Evolutionary conservation across 2,888 invertebrate genomes (phyloP), one percentile per base, ranked within the genome.

Genomic region (Macrophya alboannulata): DNA sequence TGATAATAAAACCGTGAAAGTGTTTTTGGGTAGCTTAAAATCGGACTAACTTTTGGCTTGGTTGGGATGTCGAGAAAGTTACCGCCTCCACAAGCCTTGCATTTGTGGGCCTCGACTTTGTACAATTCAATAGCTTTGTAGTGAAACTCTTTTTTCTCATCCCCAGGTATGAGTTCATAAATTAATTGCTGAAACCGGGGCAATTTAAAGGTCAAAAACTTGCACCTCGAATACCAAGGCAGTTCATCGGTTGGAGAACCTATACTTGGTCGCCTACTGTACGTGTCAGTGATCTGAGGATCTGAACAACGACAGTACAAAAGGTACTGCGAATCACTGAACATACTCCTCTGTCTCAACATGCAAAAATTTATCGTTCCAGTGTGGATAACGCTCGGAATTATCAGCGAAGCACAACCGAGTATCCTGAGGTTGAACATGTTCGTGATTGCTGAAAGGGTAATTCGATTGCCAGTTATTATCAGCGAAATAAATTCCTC

Each of bases 111-210:
- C 87, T 94, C 94, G 86, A 92, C 94, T 90, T 95, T 94, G 83
- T 95, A 93, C 86, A 95, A 94, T 72, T 94, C 93, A 0, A 95
- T 94, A 48, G 95, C 94, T 84, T 94, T 94, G 0, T 94, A 91
- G 88, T 96, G 96, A 88, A 95, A 94, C 89, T 95, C 95, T 87
- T 94, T 95, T 88, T 94, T 95, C 88, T 95, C 95, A 88, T 94
- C 95, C 10, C 94, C 91, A 0, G 95, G 94, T 37, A 96, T 90
- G 48, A 95, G 89, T 87, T 95, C 95, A 88, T 96, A 95, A 85
- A 95, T 94, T 0, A 95, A 94, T 86, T 94, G 93, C 87, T 94
- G 94, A 65, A 95, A 94, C 84, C 92, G 94, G 86, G 93, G 94
- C 87, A 94, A 94, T 90, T 94, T 94, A 89, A 96, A 96, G 89